Conservation (phyloP, 2,797 vertebrate species). For the Lophius americanus region DNA sequence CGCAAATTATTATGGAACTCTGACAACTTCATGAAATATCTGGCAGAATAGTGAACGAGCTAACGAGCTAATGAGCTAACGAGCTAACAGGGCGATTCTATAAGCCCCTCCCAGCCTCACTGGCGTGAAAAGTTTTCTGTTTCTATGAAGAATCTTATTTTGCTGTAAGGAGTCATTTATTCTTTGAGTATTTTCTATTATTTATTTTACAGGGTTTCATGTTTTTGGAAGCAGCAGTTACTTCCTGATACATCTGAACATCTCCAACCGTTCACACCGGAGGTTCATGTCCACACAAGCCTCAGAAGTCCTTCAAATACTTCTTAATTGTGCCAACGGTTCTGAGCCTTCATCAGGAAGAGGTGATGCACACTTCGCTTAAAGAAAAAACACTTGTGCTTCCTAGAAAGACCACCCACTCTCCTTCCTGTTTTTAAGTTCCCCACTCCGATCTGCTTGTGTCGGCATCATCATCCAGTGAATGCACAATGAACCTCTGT, state of each 20-base stretch:
- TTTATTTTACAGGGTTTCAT: not conserved
- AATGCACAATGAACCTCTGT: slow-evolving; percentile 63
- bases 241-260: slow-evolving; percentile 10
- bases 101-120: no score
- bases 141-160: not conserved
- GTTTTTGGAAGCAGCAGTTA: slow-evolving; percentile 4
- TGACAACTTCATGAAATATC: no score
- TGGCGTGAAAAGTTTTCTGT: not conserved
- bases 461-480: slow-evolving; percentile 56
- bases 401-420: slow-evolving; percentile 46
- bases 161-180: no score
- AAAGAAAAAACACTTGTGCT: slow-evolving; percentile 13
- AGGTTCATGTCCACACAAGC: not conserved
- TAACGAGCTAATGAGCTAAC: no score
- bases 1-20: no score
- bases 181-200: not conserved
- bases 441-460: slow-evolving; percentile 42
- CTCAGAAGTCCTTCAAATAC: slow-evolving; percentile 1
- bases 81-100: no score
- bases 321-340: slow-evolving; percentile 11
- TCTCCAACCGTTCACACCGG: slow-evolving; percentile 4
- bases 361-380: slow-evolving; percentile 15
- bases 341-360: slow-evolving; percentile 21
- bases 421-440: slow-evolving; percentile 46
- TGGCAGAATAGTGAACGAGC: no score